Evolutionary conservation across 1,140 invertebrate species (phyloP).

Genomic region (Dreissena rostriformis): DNA sequence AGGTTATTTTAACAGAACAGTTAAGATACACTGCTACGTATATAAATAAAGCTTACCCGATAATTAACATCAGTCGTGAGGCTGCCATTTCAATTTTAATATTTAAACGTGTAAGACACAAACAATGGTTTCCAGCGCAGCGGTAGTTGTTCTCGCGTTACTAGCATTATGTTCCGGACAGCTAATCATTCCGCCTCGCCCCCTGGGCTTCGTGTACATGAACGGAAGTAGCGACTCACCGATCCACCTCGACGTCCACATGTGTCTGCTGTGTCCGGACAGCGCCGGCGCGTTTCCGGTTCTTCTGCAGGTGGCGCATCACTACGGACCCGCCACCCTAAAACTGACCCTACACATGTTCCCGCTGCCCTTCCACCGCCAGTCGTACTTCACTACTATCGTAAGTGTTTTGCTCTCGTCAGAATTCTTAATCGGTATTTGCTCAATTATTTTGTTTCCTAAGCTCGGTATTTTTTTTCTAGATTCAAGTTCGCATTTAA

Average conservation of each 20-base stretch:
- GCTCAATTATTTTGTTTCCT: not conserved
- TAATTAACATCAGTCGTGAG: no score
- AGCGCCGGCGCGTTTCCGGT: constrained; percentile 59
- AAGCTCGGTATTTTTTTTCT: not conserved
- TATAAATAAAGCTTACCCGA: no score
- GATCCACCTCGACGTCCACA: constrained; percentile 62
- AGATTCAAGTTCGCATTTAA: not conserved
- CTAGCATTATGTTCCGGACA: not conserved
- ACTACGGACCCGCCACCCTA: constrained; percentile 55
- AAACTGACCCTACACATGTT: constrained; percentile 60
- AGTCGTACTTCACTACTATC: constrained; percentile 59
- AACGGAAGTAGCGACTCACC: constrained; percentile 34
- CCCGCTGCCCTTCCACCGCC: constrained; percentile 68
- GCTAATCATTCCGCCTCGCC: constrained; percentile 16
- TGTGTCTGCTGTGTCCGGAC: constrained; percentile 66
- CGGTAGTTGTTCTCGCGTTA: no score
- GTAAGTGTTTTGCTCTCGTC: constrained; percentile 44
- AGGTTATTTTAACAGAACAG: no score
- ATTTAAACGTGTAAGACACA: no score
- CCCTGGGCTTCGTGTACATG: constrained; percentile 61
- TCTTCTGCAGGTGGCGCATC: constrained; percentile 55
- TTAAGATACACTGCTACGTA: no score
- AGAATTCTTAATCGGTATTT: not conserved
- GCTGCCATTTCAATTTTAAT: no score
- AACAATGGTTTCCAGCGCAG: no score